These are phyloP conservation scores for Aphaenogaster rudis DNA, from an alignment of 1,140 invertebrate genomes.

Conservation along the genomic window DNA sequence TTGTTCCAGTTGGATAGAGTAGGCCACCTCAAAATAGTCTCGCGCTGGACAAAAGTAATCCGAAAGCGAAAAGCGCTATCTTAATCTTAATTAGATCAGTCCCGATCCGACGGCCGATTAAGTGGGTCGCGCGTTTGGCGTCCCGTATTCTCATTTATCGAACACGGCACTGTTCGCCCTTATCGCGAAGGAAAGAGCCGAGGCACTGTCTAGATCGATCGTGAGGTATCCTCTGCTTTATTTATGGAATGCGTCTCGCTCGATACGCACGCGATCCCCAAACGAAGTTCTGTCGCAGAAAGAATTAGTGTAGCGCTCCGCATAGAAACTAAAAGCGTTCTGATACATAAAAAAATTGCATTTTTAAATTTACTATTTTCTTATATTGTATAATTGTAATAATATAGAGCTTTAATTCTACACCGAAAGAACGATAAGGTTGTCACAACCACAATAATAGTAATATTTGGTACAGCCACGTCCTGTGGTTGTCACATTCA, in stretches of 20 bases:
- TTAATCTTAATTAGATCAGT: constrained; percentile 52
- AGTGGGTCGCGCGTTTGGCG: constrained; percentile 37
- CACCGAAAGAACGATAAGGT: too few species aligned
- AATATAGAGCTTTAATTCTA: neutral
- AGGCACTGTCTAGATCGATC: constrained; percentile 36
- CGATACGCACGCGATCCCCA: constrained; percentile 33
- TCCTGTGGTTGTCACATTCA: too few species aligned
- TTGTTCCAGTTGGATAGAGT: constrained; percentile 69
- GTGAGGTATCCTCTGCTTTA: constrained; percentile 40
- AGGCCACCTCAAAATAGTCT: constrained; percentile 70
- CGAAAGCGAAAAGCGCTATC: constrained; percentile 59
- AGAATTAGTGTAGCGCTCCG: neutral
- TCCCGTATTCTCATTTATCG: constrained; percentile 48
- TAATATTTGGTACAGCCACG: too few species aligned
- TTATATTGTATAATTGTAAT: neutral
- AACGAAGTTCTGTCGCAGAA: constrained; percentile 9
- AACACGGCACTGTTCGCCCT: constrained; percentile 8
- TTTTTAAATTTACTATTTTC: neutral
- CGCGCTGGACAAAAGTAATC: constrained; percentile 59
- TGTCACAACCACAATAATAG: too few species aligned
- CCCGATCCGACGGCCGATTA: constrained; percentile 30
- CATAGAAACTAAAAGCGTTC: too few species aligned
- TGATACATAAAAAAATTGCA: neutral
- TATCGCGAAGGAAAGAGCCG: constrained; percentile 38
- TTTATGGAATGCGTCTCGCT: constrained; percentile 41